These are phyloP conservation scores for Crocidura indochinensis DNA, from an alignment of 2,797 vertebrate species.

Conservation along the genomic window DNA sequence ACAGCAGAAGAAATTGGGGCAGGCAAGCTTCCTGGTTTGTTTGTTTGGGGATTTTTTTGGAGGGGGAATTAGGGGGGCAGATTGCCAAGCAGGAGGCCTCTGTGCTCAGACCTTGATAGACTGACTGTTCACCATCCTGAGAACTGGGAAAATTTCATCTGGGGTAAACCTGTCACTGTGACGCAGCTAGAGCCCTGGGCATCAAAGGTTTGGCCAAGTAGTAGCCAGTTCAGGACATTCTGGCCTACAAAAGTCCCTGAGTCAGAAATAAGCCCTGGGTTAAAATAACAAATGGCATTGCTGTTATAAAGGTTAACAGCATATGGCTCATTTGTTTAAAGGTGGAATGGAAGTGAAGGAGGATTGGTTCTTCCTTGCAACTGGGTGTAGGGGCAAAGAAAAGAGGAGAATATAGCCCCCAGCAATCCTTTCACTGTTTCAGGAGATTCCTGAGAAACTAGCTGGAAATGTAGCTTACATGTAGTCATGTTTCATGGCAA, in stretches of 20 bases:
- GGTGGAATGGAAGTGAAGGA: background rate
- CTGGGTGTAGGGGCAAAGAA: background rate
- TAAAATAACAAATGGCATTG: slow-evolving; percentile 36
- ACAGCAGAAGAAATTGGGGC: background rate
- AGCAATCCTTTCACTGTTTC: background rate
- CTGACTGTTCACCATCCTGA: background rate
- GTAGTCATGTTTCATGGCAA: slow-evolving; percentile 10
- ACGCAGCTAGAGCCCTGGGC: slow-evolving; percentile 12
- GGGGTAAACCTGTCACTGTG: background rate
- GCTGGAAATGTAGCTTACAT: background rate
- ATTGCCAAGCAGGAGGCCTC: background rate
- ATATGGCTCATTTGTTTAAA: rapidly evolving
- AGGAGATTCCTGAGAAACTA: background rate
- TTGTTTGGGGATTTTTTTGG: background rate
- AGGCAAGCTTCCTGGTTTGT: background rate
- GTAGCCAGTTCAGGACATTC: slow-evolving; percentile 46
- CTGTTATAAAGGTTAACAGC: background rate
- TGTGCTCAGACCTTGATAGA: rapidly evolving
- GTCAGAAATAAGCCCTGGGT: slow-evolving; percentile 45
- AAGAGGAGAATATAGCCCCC: background rate
- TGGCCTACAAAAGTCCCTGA: slow-evolving; percentile 35
- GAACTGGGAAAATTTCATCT: background rate
- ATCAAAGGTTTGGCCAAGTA: background rate
- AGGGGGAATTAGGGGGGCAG: too few relatives aligned
- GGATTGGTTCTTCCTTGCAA: background rate